phyloP scores from a whole-genome alignment of 2,888 invertebrate genomes.

The Plagodis dolabraria region DNA sequence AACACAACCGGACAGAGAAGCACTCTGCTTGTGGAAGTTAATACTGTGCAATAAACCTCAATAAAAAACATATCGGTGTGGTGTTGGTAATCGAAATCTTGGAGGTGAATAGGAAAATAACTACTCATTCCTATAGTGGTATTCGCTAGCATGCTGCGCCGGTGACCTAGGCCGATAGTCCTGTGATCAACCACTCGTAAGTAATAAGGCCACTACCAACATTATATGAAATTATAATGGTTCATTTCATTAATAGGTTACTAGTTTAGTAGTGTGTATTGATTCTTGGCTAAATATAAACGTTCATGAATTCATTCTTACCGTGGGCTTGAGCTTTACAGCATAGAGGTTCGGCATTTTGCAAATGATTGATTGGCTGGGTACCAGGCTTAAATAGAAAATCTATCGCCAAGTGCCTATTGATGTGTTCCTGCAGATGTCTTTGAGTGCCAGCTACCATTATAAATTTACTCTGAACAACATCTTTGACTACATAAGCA shows the following conservation, averaged over 20 bases:
- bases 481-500: too few species aligned
- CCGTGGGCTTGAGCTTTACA: too few species aligned
- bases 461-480: too few species aligned
- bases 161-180: conserved; percentile 11
- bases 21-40: background rate
- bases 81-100: conserved; percentile 19
- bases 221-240: conserved; percentile 14
- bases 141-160: conserved; percentile 25
- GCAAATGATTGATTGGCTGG: too few species aligned
- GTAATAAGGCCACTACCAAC: conserved; percentile 6
- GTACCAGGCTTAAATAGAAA: too few species aligned
- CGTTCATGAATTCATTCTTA: background rate
- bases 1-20: conserved; percentile 1
- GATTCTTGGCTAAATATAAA: conserved; percentile 49
- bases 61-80: conserved; percentile 1
- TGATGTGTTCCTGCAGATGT: too few species aligned
- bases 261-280: conserved; percentile 27
- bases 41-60: conserved; percentile 17
- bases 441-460: too few species aligned
- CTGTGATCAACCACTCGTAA: conserved; percentile 20
- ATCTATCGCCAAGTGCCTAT: too few species aligned
- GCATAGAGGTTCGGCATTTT: too few species aligned
- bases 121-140: background rate
- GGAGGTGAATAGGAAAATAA: conserved; percentile 1
- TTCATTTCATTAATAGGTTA: conserved; percentile 29